Percentiles rank a stretch among this genome's conserved stretches.
These are phyloP conservation scores for Lysandra coridon DNA, from an alignment of 2,888 invertebrate species.

Conservation along the genomic window DNA sequence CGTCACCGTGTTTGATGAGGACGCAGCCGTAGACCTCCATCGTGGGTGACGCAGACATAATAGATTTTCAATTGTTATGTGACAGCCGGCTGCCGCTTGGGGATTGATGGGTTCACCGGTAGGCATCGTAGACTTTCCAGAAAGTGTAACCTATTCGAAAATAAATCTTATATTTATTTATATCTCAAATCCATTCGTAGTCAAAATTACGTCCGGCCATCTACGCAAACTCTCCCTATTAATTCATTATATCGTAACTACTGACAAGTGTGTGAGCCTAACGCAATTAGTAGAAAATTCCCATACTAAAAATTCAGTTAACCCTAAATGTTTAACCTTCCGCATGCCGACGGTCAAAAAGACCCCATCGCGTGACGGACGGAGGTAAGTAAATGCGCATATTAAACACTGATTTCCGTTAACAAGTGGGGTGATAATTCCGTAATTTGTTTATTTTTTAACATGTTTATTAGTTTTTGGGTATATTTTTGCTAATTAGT, in stretches of 20 bases:
- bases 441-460: constrained; percentile 21
- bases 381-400: constrained; percentile 40
- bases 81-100: no score
- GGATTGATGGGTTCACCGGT: no score
- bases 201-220: background rate
- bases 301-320: constrained; percentile 35
- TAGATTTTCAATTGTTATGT: no score
- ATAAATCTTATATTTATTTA: no score
- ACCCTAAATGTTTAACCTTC: constrained; percentile 44
- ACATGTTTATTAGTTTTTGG: constrained; percentile 24
- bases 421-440: constrained; percentile 37
- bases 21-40: no score
- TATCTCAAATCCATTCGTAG: background rate
- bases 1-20: no score
- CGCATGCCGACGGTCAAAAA: constrained; percentile 53
- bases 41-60: no score
- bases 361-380: constrained; percentile 51
- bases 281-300: constrained; percentile 22
- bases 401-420: constrained; percentile 38
- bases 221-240: background rate
- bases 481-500: background rate
- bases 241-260: background rate
- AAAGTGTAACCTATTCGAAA: no score
- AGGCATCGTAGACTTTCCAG: no score
- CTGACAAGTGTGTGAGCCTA: constrained; percentile 8